These are phyloP conservation scores for Cotesia congregata DNA, from an alignment of 2,888 invertebrate species.

Conservation along the genomic window DNA sequence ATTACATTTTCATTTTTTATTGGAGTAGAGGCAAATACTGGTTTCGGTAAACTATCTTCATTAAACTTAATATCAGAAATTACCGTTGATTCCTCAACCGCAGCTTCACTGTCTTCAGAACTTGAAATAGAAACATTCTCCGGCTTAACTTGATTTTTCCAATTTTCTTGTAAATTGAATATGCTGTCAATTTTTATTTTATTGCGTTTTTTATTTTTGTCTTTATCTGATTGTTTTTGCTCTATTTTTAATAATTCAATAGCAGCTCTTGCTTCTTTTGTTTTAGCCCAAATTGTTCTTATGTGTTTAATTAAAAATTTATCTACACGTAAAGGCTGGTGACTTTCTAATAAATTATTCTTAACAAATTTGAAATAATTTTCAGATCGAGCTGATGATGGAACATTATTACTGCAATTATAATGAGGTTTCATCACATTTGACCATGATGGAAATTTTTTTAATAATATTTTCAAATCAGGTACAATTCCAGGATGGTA, in stretches of 20 bases:
- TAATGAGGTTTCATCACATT: slow-evolving; percentile 7
- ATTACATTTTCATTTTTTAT: background rate
- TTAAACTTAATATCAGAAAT: background rate
- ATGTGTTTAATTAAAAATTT: slow-evolving; percentile 2
- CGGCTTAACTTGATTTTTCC: slow-evolving; percentile 13
- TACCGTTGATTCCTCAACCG: background rate
- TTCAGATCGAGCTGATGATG: slow-evolving; percentile 2
- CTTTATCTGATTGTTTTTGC: background rate
- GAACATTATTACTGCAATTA: background rate
- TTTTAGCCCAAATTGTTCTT: background rate
- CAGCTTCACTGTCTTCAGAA: background rate
- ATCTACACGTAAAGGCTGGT: background rate
- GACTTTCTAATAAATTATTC: background rate
- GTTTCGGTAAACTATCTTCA: background rate
- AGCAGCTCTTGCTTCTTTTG: slow-evolving; percentile 5
- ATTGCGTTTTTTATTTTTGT: too few relatives aligned
- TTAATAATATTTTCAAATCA: background rate
- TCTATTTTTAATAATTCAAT: too few relatives aligned
- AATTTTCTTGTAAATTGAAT: slow-evolving; percentile 13
- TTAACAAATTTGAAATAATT: slow-evolving; percentile 8
- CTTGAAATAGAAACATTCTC: background rate
- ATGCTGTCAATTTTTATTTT: slow-evolving; percentile 9
- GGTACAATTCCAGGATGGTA: slow-evolving; percentile 1
- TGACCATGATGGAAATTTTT: slow-evolving; percentile 12
- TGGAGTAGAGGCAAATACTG: background rate